Conservation (phyloP, 2,888 invertebrate genomes). For the Thymelicus acteon region DNA sequence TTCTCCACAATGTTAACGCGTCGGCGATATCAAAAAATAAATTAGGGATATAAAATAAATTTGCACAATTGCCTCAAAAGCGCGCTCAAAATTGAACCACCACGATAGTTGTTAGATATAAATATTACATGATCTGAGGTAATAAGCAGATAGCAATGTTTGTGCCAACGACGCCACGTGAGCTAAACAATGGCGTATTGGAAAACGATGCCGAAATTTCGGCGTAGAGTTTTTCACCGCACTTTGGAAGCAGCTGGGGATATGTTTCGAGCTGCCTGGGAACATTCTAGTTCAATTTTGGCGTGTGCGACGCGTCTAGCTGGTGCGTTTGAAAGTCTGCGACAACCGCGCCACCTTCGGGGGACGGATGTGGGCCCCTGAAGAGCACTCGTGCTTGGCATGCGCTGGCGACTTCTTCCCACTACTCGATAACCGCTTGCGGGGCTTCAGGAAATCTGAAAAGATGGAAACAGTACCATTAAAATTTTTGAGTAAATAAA, state of each 20-base stretch:
- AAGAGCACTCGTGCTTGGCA: conserved; percentile 74
- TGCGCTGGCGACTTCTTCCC: conserved; percentile 80
- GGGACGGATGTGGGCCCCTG: conserved; percentile 77
- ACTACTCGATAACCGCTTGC: conserved; percentile 83
- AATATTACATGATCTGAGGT: conserved; percentile 44
- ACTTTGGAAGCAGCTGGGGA: conserved; percentile 15
- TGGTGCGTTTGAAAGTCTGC: conserved; percentile 73
- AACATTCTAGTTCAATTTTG: conserved; percentile 49
- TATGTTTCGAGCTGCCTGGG: conserved; percentile 36
- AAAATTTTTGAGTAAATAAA: conserved; percentile 4
- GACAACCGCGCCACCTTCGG: conserved; percentile 77
- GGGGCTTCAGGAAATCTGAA: conserved; percentile 88
- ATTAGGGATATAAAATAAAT: conserved; percentile 72
- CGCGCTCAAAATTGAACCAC: conserved; percentile 42
- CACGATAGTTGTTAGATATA: conserved; percentile 39
- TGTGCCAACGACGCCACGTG: neutral
- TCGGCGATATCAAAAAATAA: conserved; percentile 69
- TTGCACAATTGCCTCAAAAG: conserved; percentile 63
- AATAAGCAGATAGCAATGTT: conserved; percentile 20
- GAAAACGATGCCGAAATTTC: neutral
- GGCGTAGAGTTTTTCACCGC: conserved; percentile 4
- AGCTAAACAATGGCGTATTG: neutral
- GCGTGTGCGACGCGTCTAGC: conserved; percentile 60
- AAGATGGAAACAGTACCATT: conserved; percentile 50
- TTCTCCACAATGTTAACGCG: conserved; percentile 55